These are phyloP conservation scores for Tuberolachnus salignus DNA, from an alignment of 2,888 invertebrate genomes.

Conservation along the genomic window DNA sequence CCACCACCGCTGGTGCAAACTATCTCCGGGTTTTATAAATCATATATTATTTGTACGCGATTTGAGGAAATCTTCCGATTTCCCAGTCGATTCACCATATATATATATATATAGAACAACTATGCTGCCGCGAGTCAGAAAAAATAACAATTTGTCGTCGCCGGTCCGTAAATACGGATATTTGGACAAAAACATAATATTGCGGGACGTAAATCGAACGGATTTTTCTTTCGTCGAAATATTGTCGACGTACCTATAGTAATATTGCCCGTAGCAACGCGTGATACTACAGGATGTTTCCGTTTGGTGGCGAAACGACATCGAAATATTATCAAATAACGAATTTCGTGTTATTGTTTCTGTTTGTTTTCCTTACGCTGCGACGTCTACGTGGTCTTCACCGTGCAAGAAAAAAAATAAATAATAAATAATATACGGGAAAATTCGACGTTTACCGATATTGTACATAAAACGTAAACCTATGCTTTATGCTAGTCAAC, in stretches of 20 bases:
- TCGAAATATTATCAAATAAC: background rate
- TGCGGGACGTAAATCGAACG: constrained; percentile 5
- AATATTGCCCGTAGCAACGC: too few species aligned
- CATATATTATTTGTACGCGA: too few species aligned
- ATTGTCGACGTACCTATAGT: background rate
- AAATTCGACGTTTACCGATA: background rate
- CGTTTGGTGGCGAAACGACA: background rate
- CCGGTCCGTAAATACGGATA: background rate
- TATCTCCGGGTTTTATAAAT: too few species aligned
- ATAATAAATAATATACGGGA: background rate
- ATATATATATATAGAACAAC: background rate
- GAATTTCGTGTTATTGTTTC: constrained; percentile 7
- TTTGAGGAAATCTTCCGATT: background rate
- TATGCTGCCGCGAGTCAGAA: background rate
- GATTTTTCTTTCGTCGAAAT: constrained; percentile 20
- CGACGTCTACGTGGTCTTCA: too few species aligned
- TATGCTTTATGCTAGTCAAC: background rate
- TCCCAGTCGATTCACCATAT: background rate
- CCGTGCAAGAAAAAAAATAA: background rate
- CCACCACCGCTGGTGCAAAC: too few species aligned
- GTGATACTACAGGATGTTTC: background rate
- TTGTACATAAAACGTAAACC: background rate
- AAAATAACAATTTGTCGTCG: constrained; percentile 6
- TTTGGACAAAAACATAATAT: constrained; percentile 24
- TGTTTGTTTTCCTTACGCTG: background rate